Evolutionary conservation across 64 coral and sea anemone species (phyloP).

Genomic region (Anthopleura sola): DNA sequence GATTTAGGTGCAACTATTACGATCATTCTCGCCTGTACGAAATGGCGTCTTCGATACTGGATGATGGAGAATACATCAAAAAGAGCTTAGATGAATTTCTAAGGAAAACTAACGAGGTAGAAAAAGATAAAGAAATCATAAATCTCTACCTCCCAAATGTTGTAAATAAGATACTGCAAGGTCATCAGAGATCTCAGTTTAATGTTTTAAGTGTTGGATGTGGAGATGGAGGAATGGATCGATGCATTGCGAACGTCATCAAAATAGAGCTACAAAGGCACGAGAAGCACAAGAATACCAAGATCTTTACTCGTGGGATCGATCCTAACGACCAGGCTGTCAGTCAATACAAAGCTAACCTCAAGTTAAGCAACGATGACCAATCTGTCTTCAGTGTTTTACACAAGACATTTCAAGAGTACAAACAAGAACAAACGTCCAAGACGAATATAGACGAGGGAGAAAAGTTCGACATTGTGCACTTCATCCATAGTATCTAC

Average conservation of each 20-base stretch:
- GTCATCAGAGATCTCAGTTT: neutral
- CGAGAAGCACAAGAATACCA: neutral
- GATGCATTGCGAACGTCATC: neutral
- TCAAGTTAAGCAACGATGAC: neutral
- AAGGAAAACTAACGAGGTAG: neutral
- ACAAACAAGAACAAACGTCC: neutral
- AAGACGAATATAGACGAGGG: neutral
- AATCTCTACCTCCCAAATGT: neutral
- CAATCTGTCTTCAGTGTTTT: neutral
- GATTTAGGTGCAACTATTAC: too few species aligned
- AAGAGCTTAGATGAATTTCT: neutral
- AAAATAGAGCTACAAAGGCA: neutral
- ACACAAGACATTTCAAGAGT: slow-evolving; percentile 29
- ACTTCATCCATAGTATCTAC: too few species aligned
- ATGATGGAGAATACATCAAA: neutral
- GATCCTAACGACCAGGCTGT: neutral
- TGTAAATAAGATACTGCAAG: neutral
- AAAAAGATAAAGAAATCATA: neutral
- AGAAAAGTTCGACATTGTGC: slow-evolving; percentile 8
- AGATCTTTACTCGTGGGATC: neutral
- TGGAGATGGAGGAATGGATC: slow-evolving; percentile 17
- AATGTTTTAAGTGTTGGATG: slow-evolving; percentile 8
- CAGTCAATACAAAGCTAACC: neutral
- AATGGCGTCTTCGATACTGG: neutral
- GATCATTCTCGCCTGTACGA: too few species aligned